phyloP scores from a whole-genome alignment of 2,888 invertebrate species.

The Lithosia quadra region DNA sequence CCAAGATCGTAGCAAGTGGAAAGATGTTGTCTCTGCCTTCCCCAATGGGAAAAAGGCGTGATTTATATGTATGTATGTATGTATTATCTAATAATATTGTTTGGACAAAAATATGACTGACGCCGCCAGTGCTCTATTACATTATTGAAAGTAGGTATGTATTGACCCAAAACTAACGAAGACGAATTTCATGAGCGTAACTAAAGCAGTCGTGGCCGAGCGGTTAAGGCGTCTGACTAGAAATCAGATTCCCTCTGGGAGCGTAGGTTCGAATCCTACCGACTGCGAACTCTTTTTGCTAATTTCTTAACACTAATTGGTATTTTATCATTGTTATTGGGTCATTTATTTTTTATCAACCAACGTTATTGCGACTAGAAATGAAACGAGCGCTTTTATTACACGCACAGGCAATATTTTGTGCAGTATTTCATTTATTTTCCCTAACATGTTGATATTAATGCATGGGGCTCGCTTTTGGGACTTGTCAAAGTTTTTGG shows the following conservation, averaged over 20 bases:
- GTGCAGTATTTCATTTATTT: constrained; percentile 40
- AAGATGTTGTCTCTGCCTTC: no score
- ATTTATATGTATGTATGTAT: no score
- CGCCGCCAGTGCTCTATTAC: background rate
- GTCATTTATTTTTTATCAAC: constrained; percentile 53
- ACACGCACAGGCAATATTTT: constrained; percentile 48
- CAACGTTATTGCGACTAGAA: constrained; percentile 43
- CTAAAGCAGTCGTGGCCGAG: constrained; percentile 92
- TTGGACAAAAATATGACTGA: background rate
- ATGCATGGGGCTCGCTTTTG: constrained; percentile 37
- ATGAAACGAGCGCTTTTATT: constrained; percentile 60
- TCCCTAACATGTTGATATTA: constrained; percentile 29
- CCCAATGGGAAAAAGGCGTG: no score
- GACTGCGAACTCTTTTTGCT: constrained; percentile 87
- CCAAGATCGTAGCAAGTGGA: no score
- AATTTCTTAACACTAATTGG: constrained; percentile 33
- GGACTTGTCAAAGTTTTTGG: constrained; percentile 40
- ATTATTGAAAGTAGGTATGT: background rate
- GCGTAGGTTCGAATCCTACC: constrained; percentile 96
- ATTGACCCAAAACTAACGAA: background rate
- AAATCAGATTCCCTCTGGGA: constrained; percentile 96
- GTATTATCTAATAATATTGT: background rate
- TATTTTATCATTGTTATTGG: constrained; percentile 52
- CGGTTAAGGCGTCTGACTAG: constrained; percentile 96
- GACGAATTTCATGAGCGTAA: constrained; percentile 7